Conservation (phyloP, 2,113 vertebrate species). For the Oxygymnocypris stewartii region DNA sequence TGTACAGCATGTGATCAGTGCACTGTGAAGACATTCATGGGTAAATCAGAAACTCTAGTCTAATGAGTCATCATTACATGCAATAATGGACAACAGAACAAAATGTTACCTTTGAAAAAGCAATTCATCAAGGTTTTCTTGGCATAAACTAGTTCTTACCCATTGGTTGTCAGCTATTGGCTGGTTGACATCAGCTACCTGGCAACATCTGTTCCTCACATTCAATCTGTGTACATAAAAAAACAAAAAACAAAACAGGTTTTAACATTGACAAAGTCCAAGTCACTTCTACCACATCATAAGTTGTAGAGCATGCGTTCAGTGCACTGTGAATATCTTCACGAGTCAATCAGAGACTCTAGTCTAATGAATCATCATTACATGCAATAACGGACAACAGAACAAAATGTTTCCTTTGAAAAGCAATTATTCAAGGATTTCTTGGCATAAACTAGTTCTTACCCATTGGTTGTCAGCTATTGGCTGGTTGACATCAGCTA, state of each 20-base stretch:
- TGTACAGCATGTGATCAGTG: slow-evolving; percentile 50
- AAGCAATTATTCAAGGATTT: background rate
- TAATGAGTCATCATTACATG: slow-evolving; percentile 51
- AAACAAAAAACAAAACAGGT: background rate
- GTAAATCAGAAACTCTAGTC: slow-evolving; percentile 63
- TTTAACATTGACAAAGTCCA: background rate
- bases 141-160: background rate
- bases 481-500: background rate
- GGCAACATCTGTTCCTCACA: background rate
- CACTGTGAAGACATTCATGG: slow-evolving; percentile 57
- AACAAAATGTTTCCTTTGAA: background rate
- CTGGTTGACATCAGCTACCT: background rate
- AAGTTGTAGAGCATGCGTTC: slow-evolving; percentile 39
- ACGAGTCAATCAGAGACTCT: slow-evolving; percentile 60
- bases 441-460: background rate
- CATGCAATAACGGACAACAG: background rate
- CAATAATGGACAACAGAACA: background rate
- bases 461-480: background rate
- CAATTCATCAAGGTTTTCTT: background rate
- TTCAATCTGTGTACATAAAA: background rate
- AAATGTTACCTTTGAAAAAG: background rate
- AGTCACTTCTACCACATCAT: background rate
- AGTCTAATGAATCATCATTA: slow-evolving; percentile 56
- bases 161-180: background rate
- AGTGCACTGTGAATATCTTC: slow-evolving; percentile 59